Percentiles rank a stretch among this genome's conserved stretches.
These are phyloP conservation scores for Trisateles emortualis DNA, from an alignment of 2,888 invertebrate genomes.

Conservation along the genomic window DNA sequence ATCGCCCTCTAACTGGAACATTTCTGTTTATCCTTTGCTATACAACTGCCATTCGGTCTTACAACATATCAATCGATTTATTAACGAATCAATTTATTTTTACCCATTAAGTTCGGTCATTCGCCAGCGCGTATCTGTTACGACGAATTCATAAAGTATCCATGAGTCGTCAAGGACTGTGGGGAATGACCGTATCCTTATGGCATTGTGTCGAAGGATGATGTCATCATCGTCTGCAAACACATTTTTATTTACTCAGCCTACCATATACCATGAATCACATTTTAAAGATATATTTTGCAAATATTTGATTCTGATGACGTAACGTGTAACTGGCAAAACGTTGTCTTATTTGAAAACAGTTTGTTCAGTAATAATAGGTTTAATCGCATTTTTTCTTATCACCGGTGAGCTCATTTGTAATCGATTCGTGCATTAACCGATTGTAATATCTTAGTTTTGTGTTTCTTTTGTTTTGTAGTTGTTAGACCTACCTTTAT, in stretches of 20 bases:
- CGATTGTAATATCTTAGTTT: conserved; percentile 36
- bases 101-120: not conserved
- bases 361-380: conserved; percentile 28
- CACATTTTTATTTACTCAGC: conserved; percentile 46
- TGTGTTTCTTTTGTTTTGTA: conserved; percentile 8
- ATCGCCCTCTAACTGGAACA: conserved; percentile 64
- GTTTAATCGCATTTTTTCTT: conserved; percentile 61
- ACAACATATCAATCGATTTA: conserved; percentile 18
- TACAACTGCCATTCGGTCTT: conserved; percentile 23
- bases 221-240: conserved; percentile 53
- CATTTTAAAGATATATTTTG: conserved; percentile 37
- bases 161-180: conserved; percentile 24
- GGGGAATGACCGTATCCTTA: conserved; percentile 54
- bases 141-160: conserved; percentile 8
- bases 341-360: conserved; percentile 15
- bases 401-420: conserved; percentile 53
- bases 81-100: conserved; percentile 13
- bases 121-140: not conserved
- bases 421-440: conserved; percentile 59
- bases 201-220: conserved; percentile 46
- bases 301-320: conserved; percentile 40
- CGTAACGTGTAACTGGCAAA: conserved; percentile 8
- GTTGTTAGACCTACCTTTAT: too few species aligned
- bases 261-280: conserved; percentile 50
- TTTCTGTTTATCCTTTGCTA: conserved; percentile 53